Base-by-base conservation (phyloP, 1,140 invertebrate genomes). In the Aphelenchoides avenae region DNA sequence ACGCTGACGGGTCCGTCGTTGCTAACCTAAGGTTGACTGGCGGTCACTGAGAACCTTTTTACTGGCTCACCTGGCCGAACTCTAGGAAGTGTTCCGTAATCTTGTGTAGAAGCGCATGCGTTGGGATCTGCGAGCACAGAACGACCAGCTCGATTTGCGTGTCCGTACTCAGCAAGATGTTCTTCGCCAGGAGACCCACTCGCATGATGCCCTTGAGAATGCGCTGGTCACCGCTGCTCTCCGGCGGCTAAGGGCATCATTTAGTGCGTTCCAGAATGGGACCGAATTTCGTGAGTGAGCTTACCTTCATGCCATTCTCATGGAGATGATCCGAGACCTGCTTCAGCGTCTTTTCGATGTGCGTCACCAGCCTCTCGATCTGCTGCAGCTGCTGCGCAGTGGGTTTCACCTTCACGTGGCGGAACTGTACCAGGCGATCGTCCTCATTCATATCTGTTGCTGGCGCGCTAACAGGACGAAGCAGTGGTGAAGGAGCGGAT, bases 201-300 rank as follows among this genome's bases (percentile, higher is more conserved):
- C 92, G 84, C 90, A 97, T 95, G 7, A 96, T 91, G 46, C 92
- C 91, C 79, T 92, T 90, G 18, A 98, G 80, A 53, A 89, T 84
- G 50, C 90, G 84, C 2, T 74, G 78, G 20, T 34, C 46, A n/a
- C n/a, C n/a, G n/a, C n/a, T n/a, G n/a, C n/a, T n/a, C n/a, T n/a
- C n/a, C n/a, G n/a, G n/a, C n/a, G n/a, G n/a, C n/a, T n/a, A n/a
- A n/a, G n/a, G n/a, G n/a, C n/a, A n/a, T n/a, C n/a, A n/a, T n/a
- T n/a, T n/a, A n/a, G n/a, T n/a, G n/a, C n/a, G n/a, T n/a, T n/a
- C n/a, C n/a, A n/a, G n/a, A n/a, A n/a, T n/a, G n/a, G n/a, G n/a
- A n/a, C n/a, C n/a, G n/a, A n/a, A n/a, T 29, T 31, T 49, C 43
- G 29, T 5, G 42, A 31, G 34, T 44, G 42, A 40, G 29, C 0